Conservation (phyloP, 23 tunicate genomes). For the Trididemnum nubilum region DNA sequence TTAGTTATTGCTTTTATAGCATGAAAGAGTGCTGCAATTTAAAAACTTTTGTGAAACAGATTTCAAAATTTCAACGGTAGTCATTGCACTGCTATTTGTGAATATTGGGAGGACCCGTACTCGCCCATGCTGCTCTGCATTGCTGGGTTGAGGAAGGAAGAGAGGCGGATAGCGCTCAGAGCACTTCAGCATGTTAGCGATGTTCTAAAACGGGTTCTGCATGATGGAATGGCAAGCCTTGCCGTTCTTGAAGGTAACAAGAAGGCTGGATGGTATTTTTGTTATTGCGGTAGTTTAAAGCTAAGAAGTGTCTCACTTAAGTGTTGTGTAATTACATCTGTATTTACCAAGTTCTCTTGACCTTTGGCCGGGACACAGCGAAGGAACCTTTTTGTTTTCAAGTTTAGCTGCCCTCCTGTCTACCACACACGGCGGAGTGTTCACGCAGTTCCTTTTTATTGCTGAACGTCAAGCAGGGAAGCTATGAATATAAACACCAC, state of each 20-base stretch:
- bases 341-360: too few species aligned
- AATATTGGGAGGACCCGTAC: slow-evolving; percentile 63
- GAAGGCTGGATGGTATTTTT: not conserved
- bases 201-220: slow-evolving; percentile 50
- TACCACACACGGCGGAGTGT: too few species aligned
- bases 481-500: too few species aligned
- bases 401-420: too few species aligned
- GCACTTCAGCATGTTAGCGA: slow-evolving; percentile 55
- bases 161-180: slow-evolving; percentile 49
- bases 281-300: not conserved
- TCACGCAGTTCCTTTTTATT: too few species aligned
- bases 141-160: slow-evolving; percentile 55
- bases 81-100: slow-evolving; percentile 42
- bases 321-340: too few species aligned
- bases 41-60: too few species aligned
- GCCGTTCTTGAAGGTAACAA: slow-evolving; percentile 46
- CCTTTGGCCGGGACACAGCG: too few species aligned
- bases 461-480: too few species aligned
- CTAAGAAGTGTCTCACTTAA: not conserved
- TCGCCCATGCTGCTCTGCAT: slow-evolving; percentile 63
- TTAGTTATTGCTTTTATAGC: too few species aligned
- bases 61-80: slow-evolving; percentile 37
- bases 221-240: slow-evolving; percentile 40
- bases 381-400: too few species aligned
- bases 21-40: too few species aligned